Conservation (phyloP, 2,888 invertebrate species). For the Meghimatium bilineatum region DNA sequence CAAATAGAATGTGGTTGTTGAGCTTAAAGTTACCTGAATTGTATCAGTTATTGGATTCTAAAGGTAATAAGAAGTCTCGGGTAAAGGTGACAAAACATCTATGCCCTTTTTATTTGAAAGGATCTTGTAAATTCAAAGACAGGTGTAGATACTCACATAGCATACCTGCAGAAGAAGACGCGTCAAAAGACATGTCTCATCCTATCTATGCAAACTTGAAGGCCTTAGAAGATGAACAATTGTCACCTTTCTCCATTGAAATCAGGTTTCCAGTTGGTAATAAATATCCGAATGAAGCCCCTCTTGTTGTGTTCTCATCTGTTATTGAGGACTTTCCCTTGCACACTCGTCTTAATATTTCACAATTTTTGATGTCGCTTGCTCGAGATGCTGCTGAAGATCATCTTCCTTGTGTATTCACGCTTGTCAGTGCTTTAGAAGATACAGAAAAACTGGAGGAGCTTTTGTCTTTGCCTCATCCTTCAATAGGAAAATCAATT, state of each 20-base stretch:
- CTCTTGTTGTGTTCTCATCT: slow-evolving; percentile 69
- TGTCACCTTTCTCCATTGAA: slow-evolving; percentile 64
- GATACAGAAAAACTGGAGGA: slow-evolving; percentile 61
- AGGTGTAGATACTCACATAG: slow-evolving; percentile 61
- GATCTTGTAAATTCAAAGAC: slow-evolving; percentile 68
- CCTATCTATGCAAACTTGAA: slow-evolving; percentile 45
- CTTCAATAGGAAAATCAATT: slow-evolving; percentile 60
- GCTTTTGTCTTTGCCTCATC: slow-evolving; percentile 58
- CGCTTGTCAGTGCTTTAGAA: slow-evolving; percentile 69
- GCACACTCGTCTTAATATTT: slow-evolving; percentile 67
- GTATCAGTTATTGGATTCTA: slow-evolving; percentile 53
- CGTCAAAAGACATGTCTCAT: slow-evolving; percentile 6
- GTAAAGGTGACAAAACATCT: slow-evolving; percentile 50
- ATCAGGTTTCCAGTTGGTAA: slow-evolving; percentile 69
- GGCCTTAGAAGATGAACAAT: slow-evolving; percentile 25
- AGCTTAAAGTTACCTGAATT: slow-evolving; percentile 61
- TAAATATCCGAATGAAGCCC: slow-evolving; percentile 68
- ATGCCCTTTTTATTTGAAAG: slow-evolving; percentile 67
- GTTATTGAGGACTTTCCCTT: slow-evolving; percentile 59
- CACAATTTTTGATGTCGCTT: slow-evolving; percentile 61
- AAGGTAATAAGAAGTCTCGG: slow-evolving; percentile 32
- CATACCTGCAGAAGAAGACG: background rate
- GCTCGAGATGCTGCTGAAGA: slow-evolving; percentile 61
- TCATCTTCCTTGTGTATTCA: slow-evolving; percentile 67
- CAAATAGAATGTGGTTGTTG: slow-evolving; percentile 68